Conservation (phyloP, 2,113 vertebrate species). For the Glaucomys volans region DNA sequence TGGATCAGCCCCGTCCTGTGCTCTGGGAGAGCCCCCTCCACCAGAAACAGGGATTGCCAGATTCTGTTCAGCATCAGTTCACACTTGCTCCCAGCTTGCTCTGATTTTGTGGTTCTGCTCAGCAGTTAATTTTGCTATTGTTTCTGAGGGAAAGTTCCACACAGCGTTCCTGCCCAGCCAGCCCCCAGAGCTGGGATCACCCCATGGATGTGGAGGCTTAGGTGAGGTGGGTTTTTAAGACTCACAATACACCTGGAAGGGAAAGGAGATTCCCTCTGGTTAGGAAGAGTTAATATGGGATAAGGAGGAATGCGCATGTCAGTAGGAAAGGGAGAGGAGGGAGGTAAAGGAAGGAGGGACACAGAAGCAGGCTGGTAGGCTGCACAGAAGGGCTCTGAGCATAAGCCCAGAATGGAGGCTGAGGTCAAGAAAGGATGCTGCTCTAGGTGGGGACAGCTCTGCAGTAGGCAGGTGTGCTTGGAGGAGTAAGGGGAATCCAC, state of each 20-base stretch:
- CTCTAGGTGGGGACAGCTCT: neutral
- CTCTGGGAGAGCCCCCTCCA: neutral
- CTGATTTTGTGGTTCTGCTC: neutral
- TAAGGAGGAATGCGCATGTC: neutral
- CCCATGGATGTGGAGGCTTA: fast-evolving
- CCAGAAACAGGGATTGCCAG: neutral
- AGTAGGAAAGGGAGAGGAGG: neutral
- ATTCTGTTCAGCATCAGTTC: neutral
- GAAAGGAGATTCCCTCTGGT: neutral
- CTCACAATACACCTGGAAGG: neutral
- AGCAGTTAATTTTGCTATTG: neutral
- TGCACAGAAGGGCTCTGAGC: no score
- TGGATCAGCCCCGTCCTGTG: neutral
- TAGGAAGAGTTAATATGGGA: neutral
- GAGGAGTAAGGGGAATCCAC: neutral
- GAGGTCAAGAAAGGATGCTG: neutral
- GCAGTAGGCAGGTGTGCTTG: neutral
- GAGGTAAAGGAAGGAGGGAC: neutral
- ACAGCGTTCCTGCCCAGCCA: neutral
- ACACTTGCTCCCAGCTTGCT: neutral
- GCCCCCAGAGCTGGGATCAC: neutral
- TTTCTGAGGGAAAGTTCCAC: neutral
- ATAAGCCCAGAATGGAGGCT: neutral
- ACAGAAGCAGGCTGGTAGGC: neutral
- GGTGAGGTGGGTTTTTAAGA: neutral